Percentiles rank a stretch among this genome's conserved stretches.
phyloP scores from a whole-genome alignment of 2,113 vertebrate species.

The Scomber colias region DNA sequence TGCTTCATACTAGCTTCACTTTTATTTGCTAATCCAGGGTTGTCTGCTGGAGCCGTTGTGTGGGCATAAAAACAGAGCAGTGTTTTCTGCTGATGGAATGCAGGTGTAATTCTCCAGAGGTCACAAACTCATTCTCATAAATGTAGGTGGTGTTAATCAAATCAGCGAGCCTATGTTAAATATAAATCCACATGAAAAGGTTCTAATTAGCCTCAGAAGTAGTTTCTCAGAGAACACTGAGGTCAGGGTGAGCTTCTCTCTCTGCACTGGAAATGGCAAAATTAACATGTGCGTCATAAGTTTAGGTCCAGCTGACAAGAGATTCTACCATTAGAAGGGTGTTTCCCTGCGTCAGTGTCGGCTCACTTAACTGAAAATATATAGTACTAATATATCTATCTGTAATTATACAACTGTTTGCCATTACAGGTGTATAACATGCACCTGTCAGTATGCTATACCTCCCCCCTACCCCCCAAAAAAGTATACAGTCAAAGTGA shows the following conservation, averaged over 20 bases:
- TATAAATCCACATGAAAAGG: conserved; percentile 36
- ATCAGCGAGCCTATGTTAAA: conserved; percentile 16
- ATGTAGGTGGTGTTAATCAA: conserved; percentile 38
- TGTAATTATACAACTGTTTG: no score
- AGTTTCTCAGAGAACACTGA: not conserved
- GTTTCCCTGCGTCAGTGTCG: not conserved
- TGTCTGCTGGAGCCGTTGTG: not conserved
- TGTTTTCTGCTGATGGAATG: conserved; percentile 2
- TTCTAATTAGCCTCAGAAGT: conserved; percentile 32
- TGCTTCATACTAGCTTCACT: not conserved
- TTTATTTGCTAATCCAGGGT: not conserved
- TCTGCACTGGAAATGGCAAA: conserved; percentile 17
- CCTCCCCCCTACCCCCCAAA: no score
- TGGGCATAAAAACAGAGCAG: not conserved
- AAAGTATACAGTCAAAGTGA: not conserved
- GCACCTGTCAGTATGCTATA: no score
- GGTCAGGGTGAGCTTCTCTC: conserved; percentile 1
- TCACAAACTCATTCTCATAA: conserved; percentile 12
- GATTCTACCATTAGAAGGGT: not conserved
- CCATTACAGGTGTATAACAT: no score
- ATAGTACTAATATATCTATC: no score
- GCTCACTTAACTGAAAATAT: not conserved
- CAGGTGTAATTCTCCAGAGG: conserved; percentile 27
- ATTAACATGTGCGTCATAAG: conserved; percentile 23
- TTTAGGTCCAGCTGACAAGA: not conserved